phyloP scores from a whole-genome alignment of 2,113 vertebrate species.

The Diadophis punctatus region DNA sequence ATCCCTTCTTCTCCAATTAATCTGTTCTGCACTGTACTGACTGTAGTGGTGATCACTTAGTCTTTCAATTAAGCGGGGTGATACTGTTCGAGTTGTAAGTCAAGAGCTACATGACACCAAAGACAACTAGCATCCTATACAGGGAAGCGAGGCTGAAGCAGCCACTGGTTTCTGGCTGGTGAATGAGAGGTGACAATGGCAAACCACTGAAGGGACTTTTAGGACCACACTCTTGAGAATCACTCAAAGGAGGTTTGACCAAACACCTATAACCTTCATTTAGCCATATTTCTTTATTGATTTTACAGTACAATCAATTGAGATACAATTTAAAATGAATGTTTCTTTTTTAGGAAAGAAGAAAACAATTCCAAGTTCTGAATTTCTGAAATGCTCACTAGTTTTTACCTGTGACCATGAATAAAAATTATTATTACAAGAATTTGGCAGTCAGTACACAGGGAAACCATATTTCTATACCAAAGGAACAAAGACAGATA shows the following conservation, averaged over 20 bases:
- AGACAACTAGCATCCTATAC: background rate
- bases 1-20: background rate
- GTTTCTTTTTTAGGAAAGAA: slow-evolving; percentile 13
- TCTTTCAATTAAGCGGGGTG: background rate
- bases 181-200: background rate
- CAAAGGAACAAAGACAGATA: background rate
- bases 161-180: background rate
- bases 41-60: background rate
- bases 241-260: background rate
- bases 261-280: background rate
- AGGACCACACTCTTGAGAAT: background rate
- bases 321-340: slow-evolving; percentile 43
- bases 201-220: background rate
- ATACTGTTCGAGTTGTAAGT: background rate
- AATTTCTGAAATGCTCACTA: slow-evolving; percentile 2
- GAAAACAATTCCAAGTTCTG: slow-evolving; percentile 31
- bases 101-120: background rate
- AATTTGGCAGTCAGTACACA: background rate
- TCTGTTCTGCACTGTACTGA: background rate
- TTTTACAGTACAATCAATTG: slow-evolving; percentile 57
- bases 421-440: background rate
- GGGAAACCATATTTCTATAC: background rate
- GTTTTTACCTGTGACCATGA: background rate
- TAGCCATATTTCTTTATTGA: slow-evolving; percentile 57
- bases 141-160: background rate